A percentile compares a stretch with the other conserved stretches of the same genome.
Conservation (phyloP, 2,113 vertebrate species). For the Balaeniceps rex region DNA sequence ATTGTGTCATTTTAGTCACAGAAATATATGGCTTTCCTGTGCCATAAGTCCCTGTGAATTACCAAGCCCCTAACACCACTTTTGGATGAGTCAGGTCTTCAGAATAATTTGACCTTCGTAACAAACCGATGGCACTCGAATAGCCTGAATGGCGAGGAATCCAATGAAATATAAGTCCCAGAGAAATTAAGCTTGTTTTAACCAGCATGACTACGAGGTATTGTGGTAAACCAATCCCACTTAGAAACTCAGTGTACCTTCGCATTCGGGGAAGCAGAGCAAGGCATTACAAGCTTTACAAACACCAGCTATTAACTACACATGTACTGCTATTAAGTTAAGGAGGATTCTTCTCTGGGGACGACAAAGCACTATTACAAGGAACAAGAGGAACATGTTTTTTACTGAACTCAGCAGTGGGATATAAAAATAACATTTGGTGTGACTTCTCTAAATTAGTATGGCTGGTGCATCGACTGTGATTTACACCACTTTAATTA, state of each 20-base stretch:
- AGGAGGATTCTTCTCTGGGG: not conserved
- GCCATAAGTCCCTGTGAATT: not conserved
- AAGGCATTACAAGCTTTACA: not conserved
- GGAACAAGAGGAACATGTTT: not conserved
- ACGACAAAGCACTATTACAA: not conserved
- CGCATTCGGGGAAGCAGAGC: not conserved
- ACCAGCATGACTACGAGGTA: not conserved
- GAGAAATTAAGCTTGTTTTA: not conserved
- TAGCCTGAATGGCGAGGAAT: not conserved
- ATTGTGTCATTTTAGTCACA: not conserved
- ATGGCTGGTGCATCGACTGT: not conserved
- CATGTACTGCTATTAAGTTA: not conserved
- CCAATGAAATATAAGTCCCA: not conserved
- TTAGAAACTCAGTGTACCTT: not conserved
- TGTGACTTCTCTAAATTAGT: not conserved
- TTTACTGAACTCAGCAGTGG: not conserved
- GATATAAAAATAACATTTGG: not conserved
- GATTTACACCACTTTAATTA: not conserved
- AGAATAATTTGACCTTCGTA: not conserved
- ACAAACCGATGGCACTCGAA: not conserved
- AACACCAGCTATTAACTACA: not conserved
- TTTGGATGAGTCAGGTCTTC: not conserved
- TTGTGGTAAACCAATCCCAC: not conserved
- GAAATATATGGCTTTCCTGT: not conserved
- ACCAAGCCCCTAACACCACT: not conserved